Conservation (phyloP, 2,113 vertebrate genomes). For the Sylvilagus bachmani region DNA sequence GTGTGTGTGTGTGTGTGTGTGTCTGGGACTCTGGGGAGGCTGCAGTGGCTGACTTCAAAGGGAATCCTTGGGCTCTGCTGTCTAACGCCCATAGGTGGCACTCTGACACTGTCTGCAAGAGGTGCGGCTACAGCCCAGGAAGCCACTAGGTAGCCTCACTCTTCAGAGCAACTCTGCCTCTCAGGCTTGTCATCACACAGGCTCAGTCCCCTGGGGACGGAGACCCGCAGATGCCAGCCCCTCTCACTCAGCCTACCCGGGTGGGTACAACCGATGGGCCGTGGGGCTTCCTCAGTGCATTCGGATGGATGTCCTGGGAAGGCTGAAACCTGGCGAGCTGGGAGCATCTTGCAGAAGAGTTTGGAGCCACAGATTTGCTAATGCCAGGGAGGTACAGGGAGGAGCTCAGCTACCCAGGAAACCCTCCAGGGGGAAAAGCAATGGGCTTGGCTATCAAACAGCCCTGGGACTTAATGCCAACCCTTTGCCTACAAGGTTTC, state of each 20-base stretch:
- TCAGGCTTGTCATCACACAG: not conserved
- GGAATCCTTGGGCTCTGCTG: not conserved
- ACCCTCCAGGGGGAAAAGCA: not conserved
- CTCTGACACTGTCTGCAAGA: conserved; percentile 55
- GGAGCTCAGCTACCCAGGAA: not conserved
- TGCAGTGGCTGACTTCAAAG: not conserved
- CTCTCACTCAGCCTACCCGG: not conserved
- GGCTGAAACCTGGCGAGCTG: not conserved
- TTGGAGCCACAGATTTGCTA: not conserved
- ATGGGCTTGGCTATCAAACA: not conserved
- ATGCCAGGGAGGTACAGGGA: not conserved
- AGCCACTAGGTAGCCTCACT: not conserved
- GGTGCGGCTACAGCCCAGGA: not conserved
- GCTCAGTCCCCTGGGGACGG: not conserved
- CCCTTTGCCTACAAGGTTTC: not conserved
- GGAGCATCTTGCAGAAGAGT: not conserved
- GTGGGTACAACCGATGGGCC: not conserved
- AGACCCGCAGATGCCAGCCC: not conserved
- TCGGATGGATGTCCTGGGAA: not conserved
- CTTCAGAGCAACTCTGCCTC: not conserved
- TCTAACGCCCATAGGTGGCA: conserved; percentile 59
- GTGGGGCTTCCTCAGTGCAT: not conserved
- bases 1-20: not conserved
- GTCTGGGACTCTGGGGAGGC: not conserved
- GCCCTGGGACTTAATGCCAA: not conserved